Evolutionary conservation across 2,113 vertebrate species (phyloP).

Genomic region (Rhinopomastus cyanomelas): DNA sequence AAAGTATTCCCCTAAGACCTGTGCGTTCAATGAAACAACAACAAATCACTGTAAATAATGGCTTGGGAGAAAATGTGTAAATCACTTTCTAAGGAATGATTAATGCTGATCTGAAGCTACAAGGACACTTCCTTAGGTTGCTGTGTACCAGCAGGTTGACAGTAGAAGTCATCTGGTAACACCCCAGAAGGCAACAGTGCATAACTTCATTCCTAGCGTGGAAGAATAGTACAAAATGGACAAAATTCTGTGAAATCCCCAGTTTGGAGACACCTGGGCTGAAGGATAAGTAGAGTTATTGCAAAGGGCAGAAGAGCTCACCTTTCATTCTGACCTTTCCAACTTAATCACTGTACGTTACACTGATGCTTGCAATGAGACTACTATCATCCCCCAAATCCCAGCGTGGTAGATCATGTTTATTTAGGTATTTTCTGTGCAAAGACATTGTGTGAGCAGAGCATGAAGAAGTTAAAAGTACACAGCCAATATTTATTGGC

Average conservation of each 20-base stretch:
- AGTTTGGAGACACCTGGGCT: background rate
- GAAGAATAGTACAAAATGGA: background rate
- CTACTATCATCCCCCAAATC: background rate
- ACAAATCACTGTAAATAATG: background rate
- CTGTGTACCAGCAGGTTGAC: background rate
- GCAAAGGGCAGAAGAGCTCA: background rate
- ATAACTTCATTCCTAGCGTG: background rate
- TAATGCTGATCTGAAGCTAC: background rate
- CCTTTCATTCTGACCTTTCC: background rate
- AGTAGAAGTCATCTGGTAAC: background rate
- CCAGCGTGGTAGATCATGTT: background rate
- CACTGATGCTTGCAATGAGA: background rate
- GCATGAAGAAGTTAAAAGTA: background rate
- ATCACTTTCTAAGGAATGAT: background rate
- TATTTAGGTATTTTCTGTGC: background rate
- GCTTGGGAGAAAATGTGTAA: background rate
- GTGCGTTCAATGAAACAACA: background rate
- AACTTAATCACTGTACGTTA: fast-evolving
- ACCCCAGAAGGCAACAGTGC: background rate
- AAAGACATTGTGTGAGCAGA: background rate
- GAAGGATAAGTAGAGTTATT: background rate
- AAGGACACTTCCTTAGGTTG: background rate
- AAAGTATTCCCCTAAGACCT: background rate
- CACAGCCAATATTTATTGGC: background rate
- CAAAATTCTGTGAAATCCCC: background rate